Evolutionary conservation across 1,140 invertebrate genomes (phyloP), one percentile per base, ranked within the genome.

Genomic region (Zaprionus davidi): DNA sequence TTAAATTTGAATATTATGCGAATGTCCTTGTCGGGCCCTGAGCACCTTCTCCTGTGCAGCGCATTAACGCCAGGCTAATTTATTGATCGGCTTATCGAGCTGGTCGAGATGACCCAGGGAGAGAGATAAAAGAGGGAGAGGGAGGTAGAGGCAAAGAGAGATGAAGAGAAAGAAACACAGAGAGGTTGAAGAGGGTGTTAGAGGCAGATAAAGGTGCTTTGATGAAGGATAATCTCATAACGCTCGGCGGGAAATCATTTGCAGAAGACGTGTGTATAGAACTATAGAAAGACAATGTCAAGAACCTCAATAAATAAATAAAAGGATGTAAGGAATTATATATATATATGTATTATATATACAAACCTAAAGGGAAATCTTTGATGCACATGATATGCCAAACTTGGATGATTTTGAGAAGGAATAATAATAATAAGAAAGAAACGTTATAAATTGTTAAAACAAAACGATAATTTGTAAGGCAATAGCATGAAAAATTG

Each of bases 1-100:
- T 26, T 36, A 34, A 58, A 58, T 58, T 58, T 34, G 56, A 34
- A 36, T 58, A 58, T 58, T 58, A 58, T 58, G 17, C 5, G 56
- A 58, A 58, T 58, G 17, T 58, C 56, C 56, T 36, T 22, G 31
- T 12, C 41, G 4, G 13, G 7, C 1, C 2, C 41, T 9, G 2
- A 17, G n/a, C 7, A 46, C 41, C 41, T 34, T 5, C 56, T 56
- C 7, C 26, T 17, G 53, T 55, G 26, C 26, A 26, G 15, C 31
- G 31, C 28, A 36, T 58, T 58, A 56, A 56, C 26, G 53, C 53
- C 22, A 28, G 28, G 15, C 56, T 56, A 58, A 58, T 58, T 58
- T 58, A 58, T 58, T n/a, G 56, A 36, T 20, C 28, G 34, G 24
- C 17, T 58, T 58, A 58, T 58, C 24, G 31, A 58, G n/a, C 15